A percentile compares a stretch with the other conserved stretches of the same genome.
Evolutionary conservation across 2,797 vertebrate genomes (phyloP).

Genomic region (Hirundo rustica): DNA sequence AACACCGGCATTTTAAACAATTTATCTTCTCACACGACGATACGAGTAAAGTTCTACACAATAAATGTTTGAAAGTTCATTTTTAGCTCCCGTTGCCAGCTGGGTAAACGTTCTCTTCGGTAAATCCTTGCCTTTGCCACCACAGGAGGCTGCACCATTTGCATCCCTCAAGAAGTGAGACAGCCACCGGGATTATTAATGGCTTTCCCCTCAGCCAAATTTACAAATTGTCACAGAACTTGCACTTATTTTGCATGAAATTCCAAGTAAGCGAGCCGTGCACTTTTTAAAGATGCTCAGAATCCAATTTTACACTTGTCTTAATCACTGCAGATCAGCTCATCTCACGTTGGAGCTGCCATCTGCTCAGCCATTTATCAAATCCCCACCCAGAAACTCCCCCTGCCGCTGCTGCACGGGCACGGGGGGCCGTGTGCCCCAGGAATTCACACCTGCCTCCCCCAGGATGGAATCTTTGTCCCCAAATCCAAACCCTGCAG

Average conservation of each 20-base stretch:
- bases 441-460: not conserved
- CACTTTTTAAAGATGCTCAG: not conserved
- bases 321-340: constrained; percentile 41
- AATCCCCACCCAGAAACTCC: not conserved
- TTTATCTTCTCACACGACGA: not conserved
- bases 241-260: not conserved
- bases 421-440: accelerated
- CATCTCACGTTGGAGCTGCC: not conserved
- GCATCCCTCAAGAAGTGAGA: not conserved
- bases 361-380: constrained; percentile 29
- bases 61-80: not conserved
- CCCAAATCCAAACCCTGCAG: not conserved
- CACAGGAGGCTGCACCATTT: not conserved
- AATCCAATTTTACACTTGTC: constrained; percentile 65
- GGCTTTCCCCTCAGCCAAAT: not conserved
- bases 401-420: not conserved
- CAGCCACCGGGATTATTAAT: not conserved
- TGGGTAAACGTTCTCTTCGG: not conserved
- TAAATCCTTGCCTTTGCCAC: not conserved
- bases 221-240: not conserved
- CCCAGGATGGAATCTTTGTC: accelerated
- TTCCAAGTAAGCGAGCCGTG: not conserved
- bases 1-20: not conserved
- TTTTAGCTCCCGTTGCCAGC: not conserved
- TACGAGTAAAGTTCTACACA: not conserved